Conservation (phyloP, 2,888 invertebrate species). For the Aplocera efformata region DNA sequence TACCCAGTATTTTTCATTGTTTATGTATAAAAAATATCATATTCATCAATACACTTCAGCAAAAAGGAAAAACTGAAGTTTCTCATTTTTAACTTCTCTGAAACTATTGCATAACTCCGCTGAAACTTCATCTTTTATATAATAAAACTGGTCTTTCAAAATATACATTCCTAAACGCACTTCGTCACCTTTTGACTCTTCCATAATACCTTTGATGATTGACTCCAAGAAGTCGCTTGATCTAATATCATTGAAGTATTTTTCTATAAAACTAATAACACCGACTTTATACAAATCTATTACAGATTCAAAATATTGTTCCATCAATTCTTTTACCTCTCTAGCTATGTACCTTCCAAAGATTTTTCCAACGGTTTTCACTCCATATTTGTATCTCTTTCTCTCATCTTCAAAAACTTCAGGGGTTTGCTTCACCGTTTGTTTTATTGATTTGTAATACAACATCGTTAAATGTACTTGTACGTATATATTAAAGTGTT, state of each 20-base stretch:
- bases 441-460: conserved; percentile 47
- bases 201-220: conserved; percentile 12
- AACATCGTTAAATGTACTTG: conserved; percentile 49
- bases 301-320: conserved; percentile 15
- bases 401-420: conserved; percentile 36
- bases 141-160: conserved; percentile 8
- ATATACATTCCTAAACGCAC: conserved; percentile 13
- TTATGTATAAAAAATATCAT: background rate
- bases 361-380: conserved; percentile 40
- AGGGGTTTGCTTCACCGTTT: conserved; percentile 37
- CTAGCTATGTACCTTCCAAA: conserved; percentile 39
- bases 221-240: conserved; percentile 11
- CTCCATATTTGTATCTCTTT: conserved; percentile 33
- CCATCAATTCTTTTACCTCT: conserved; percentile 11
- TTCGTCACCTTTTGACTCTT: conserved; percentile 5
- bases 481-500: conserved; percentile 39
- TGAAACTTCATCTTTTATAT: background rate
- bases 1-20: too few species aligned
- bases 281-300: conserved; percentile 9
- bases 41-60: background rate
- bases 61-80: conserved; percentile 6
- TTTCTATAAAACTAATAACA: conserved; percentile 5
- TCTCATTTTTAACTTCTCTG: background rate
- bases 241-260: conserved; percentile 10
- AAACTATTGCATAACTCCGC: conserved; percentile 1